phyloP scores from a whole-genome alignment of 2,797 vertebrate species.

The Falco concolor region DNA sequence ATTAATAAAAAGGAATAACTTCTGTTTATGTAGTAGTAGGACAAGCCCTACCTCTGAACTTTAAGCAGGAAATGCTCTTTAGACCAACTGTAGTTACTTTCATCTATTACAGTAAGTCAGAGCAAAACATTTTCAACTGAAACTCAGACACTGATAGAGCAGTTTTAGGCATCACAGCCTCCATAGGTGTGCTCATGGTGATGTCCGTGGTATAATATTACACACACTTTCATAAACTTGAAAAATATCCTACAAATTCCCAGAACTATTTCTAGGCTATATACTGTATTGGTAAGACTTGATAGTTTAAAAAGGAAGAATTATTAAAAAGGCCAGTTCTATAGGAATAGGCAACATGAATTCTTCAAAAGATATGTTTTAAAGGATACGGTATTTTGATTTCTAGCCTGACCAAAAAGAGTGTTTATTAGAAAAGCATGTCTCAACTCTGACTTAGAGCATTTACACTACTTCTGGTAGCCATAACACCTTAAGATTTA shows the following conservation, averaged over 20 bases:
- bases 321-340: not conserved
- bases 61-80: not conserved
- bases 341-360: not conserved
- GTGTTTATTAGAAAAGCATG: not conserved
- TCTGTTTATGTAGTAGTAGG: not conserved
- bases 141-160: not conserved
- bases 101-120: not conserved
- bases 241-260: not conserved
- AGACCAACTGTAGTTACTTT: not conserved
- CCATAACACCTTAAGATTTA: not conserved
- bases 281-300: not conserved
- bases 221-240: not conserved
- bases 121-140: not conserved
- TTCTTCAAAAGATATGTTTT: not conserved
- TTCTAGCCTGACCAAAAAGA: not conserved
- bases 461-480: not conserved
- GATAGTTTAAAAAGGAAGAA: not conserved
- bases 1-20: not conserved
- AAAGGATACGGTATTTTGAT: not conserved
- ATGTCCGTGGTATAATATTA: not conserved
- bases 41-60: not conserved
- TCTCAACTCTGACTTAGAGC: not conserved
- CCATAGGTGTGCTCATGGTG: not conserved
- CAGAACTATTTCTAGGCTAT: not conserved
- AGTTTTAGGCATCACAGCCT: not conserved